These are phyloP conservation scores for Lamprologus callipterus DNA, from an alignment of 2,113 vertebrate species.

Conservation along the genomic window DNA sequence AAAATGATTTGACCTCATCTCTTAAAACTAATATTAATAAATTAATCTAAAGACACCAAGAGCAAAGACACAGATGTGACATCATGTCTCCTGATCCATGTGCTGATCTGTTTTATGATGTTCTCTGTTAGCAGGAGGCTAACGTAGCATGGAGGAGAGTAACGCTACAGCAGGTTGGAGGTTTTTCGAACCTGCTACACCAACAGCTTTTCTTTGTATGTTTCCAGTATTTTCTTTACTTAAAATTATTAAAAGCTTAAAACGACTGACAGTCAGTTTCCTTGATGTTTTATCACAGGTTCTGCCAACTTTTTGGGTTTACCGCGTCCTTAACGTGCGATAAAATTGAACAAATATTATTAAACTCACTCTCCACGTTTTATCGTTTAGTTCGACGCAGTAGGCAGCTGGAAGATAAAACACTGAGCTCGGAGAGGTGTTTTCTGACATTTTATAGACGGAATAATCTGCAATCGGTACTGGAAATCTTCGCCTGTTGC, in stretches of 20 bases:
- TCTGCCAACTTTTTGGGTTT: background rate
- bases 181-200: background rate
- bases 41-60: background rate
- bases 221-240: background rate
- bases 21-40: background rate
- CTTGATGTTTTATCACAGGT: background rate
- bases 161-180: background rate
- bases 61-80: background rate
- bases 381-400: background rate
- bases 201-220: background rate
- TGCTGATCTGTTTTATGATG: background rate
- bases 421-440: background rate
- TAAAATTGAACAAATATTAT: background rate
- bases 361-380: background rate
- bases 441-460: background rate
- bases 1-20: background rate
- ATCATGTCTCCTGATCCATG: background rate
- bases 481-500: background rate
- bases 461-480: background rate
- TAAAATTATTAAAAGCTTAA: background rate
- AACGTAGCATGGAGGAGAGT: background rate
- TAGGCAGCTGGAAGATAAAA: background rate
- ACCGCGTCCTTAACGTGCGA: background rate
- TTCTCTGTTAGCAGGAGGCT: background rate
- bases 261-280: background rate